Percentiles rank a stretch among this genome's conserved stretches.
Evolutionary conservation across 1,140 invertebrate genomes (phyloP).

Genomic region (Scaptodrosophila lebanonensis): DNA sequence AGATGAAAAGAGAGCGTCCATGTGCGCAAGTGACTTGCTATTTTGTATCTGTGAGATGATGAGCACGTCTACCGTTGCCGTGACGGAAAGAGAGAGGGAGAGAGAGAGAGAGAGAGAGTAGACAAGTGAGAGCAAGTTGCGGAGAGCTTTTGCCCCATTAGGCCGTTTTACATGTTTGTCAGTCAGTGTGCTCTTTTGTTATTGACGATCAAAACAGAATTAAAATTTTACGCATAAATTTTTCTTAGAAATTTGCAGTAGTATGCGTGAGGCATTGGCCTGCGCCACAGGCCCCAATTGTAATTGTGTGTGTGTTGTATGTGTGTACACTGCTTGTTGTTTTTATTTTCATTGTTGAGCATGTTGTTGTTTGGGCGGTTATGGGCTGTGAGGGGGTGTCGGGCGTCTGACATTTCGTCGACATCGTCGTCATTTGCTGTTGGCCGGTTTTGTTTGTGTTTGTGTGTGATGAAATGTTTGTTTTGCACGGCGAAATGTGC

Average conservation of each 20-base stretch:
- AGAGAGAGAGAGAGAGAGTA: no score
- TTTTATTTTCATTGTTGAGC: slow-evolving; percentile 64
- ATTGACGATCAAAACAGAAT: slow-evolving; percentile 75
- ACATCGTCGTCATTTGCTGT: slow-evolving; percentile 22
- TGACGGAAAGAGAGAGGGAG: slow-evolving; percentile 7
- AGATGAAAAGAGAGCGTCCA: slow-evolving; percentile 24
- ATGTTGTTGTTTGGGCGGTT: slow-evolving; percentile 17
- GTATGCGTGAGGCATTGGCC: slow-evolving; percentile 64
- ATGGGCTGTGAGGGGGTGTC: slow-evolving; percentile 1
- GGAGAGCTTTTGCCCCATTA: background rate
- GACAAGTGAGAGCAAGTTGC: no score
- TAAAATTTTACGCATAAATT: slow-evolving; percentile 75
- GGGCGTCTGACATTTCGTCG: slow-evolving; percentile 62
- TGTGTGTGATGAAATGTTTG: slow-evolving; percentile 71
- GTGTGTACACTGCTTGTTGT: slow-evolving; percentile 16
- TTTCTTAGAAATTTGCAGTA: slow-evolving; percentile 61
- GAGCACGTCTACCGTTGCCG: no score
- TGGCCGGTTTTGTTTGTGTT: slow-evolving; percentile 23
- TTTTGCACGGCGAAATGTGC: slow-evolving; percentile 68
- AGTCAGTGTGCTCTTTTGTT: slow-evolving; percentile 52
- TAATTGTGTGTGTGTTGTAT: slow-evolving; percentile 1
- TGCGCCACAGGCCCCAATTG: slow-evolving; percentile 37
- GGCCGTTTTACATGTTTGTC: no score
- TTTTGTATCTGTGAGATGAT: slow-evolving; percentile 42
- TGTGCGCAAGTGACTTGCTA: slow-evolving; percentile 70